These are phyloP conservation scores for Damaliscus lunatus DNA, from an alignment of 2,113 vertebrate species.

Conservation along the genomic window DNA sequence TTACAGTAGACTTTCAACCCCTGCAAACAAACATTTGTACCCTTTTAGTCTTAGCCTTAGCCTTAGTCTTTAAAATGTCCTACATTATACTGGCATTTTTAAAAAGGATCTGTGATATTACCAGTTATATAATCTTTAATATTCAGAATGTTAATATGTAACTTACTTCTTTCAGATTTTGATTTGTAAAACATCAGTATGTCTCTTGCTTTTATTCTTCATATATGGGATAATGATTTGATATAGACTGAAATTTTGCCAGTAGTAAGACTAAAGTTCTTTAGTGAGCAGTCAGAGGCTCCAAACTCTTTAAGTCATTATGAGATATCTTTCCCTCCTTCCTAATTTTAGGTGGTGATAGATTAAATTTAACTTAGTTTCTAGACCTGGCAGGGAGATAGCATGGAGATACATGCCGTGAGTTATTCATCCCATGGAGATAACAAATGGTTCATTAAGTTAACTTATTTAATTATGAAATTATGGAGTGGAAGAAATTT, in stretches of 20 bases:
- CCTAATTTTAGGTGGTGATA: not conserved
- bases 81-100: not conserved
- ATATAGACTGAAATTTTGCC: not conserved
- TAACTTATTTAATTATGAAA: slow-evolving; percentile 44
- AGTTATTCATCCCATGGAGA: not conserved
- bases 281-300: not conserved
- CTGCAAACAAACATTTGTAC: not conserved
- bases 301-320: not conserved
- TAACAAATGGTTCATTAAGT: slow-evolving; percentile 60
- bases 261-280: not conserved
- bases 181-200: not conserved
- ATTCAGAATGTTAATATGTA: not conserved
- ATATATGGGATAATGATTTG: not conserved
- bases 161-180: not conserved
- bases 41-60: not conserved
- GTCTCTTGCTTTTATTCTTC: not conserved
- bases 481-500: slow-evolving; percentile 34
- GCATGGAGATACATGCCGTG: not conserved
- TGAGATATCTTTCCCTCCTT: not conserved
- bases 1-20: not conserved
- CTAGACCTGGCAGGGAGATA: not conserved
- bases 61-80: not conserved
- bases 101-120: not conserved
- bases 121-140: not conserved
- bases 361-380: slow-evolving; percentile 31